phyloP scores from a whole-genome alignment of 2,888 invertebrate species.

The Clostera curtula region DNA sequence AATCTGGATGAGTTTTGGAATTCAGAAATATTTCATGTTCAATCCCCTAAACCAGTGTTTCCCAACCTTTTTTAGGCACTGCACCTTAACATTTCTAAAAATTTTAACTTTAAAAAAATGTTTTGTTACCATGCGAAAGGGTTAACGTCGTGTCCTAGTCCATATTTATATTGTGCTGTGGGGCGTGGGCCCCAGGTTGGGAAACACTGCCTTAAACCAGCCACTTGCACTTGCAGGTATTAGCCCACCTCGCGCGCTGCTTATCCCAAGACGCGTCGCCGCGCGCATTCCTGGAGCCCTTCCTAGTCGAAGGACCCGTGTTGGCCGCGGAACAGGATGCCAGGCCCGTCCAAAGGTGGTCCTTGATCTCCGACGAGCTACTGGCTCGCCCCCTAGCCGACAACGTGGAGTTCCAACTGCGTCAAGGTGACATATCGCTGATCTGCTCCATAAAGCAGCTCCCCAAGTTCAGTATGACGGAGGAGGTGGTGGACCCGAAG shows the following conservation, averaged over 20 bases:
- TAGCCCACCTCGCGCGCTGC: constrained; percentile 92
- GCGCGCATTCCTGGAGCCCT: constrained; percentile 95
- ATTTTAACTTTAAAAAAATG: too few relatives aligned
- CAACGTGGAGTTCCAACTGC: constrained; percentile 90
- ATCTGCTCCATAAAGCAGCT: constrained; percentile 89
- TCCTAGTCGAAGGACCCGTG: constrained; percentile 89
- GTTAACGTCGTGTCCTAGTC: too few relatives aligned
- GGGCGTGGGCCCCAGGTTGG: too few relatives aligned
- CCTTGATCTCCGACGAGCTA: constrained; percentile 93
- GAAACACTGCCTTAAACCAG: too few relatives aligned
- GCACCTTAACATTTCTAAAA: too few relatives aligned
- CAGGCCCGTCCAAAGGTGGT: constrained; percentile 94
- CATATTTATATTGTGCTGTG: too few relatives aligned
- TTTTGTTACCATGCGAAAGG: too few relatives aligned
- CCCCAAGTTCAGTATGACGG: constrained; percentile 95
- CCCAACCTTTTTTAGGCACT: too few relatives aligned
- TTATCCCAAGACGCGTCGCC: constrained; percentile 95
- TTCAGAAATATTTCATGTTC: too few relatives aligned
- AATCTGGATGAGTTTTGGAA: too few relatives aligned
- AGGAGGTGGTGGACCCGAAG: constrained; percentile 97
- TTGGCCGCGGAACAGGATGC: constrained; percentile 89
- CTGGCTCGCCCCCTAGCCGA: constrained; percentile 90
- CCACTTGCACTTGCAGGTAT: constrained; percentile 70
- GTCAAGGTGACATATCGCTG: constrained; percentile 94
- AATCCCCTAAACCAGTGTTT: too few relatives aligned